Evolutionary conservation across 2,888 invertebrate genomes (phyloP).

Genomic region (Callosobruchus maculatus): DNA sequence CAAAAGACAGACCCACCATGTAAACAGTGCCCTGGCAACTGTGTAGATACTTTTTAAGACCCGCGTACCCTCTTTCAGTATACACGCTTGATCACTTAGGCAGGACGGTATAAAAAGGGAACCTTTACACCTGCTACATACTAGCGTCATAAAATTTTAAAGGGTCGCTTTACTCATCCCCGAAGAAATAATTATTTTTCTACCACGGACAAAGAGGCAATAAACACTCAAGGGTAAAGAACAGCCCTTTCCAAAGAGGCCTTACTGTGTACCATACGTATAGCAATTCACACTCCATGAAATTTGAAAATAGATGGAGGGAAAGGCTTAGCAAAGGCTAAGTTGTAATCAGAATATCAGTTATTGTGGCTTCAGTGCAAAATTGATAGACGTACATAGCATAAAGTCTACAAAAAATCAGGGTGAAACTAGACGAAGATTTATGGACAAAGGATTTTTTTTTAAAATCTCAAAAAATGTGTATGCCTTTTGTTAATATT

Average conservation of each 20-base stretch:
- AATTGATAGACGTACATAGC: too few relatives aligned
- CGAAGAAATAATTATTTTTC: neutral
- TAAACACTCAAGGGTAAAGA: neutral
- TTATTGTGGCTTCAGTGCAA: too few relatives aligned
- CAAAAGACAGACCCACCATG: neutral
- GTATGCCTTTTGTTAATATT: too few relatives aligned
- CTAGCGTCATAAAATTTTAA: neutral
- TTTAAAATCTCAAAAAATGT: too few relatives aligned
- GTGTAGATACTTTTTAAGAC: neutral
- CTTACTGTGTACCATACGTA: neutral
- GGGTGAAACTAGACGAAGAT: too few relatives aligned
- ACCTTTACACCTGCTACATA: neutral
- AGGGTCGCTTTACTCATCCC: neutral
- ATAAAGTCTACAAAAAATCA: too few relatives aligned
- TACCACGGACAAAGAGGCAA: neutral
- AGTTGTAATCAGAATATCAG: neutral
- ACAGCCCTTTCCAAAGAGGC: neutral
- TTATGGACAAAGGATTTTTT: too few relatives aligned
- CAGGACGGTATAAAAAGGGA: neutral
- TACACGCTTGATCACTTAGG: neutral
- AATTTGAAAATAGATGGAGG: neutral
- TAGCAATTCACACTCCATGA: neutral
- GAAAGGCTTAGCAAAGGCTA: neutral
- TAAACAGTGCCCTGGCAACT: neutral
- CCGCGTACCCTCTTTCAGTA: neutral